These are phyloP conservation scores for Puntigrus tetrazona DNA, from an alignment of 2,113 vertebrate genomes.

Conservation along the genomic window DNA sequence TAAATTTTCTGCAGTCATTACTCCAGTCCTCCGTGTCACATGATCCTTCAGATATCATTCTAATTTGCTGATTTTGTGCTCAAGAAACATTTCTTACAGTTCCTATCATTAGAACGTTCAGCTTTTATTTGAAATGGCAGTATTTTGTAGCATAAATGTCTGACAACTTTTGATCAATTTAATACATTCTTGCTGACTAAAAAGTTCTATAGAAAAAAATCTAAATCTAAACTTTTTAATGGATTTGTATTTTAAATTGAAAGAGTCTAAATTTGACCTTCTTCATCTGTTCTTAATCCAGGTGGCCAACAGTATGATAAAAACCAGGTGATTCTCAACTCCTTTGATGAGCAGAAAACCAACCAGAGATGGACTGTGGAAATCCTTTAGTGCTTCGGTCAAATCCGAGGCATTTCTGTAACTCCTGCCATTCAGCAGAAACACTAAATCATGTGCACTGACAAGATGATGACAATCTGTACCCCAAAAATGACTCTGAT, in stretches of 20 bases:
- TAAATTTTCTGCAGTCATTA: not conserved
- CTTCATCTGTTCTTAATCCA: constrained; percentile 61
- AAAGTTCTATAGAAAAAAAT: not conserved
- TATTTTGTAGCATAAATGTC: no score
- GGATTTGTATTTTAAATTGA: not conserved
- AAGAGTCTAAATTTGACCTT: not conserved
- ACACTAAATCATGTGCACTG: not conserved
- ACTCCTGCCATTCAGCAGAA: not conserved
- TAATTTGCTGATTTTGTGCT: not conserved
- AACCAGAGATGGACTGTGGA: constrained; percentile 87
- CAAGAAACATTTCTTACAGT: not conserved
- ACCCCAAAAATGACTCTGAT: not conserved
- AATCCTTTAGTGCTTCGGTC: constrained; percentile 72
- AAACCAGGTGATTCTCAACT: constrained; percentile 87
- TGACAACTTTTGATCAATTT: not conserved
- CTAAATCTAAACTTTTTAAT: not conserved
- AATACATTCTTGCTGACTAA: not conserved
- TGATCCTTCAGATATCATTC: not conserved
- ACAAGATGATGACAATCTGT: not conserved
- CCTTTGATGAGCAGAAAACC: constrained; percentile 74
- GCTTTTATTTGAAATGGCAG: not conserved
- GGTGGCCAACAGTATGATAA: constrained; percentile 89
- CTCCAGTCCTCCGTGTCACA: not conserved
- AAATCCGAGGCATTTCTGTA: not conserved
- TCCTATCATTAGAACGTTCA: not conserved